A percentile compares a stretch with the other conserved stretches of the same genome.
phyloP scores from a whole-genome alignment of 2,888 invertebrate species.

The Torymus auratus region DNA sequence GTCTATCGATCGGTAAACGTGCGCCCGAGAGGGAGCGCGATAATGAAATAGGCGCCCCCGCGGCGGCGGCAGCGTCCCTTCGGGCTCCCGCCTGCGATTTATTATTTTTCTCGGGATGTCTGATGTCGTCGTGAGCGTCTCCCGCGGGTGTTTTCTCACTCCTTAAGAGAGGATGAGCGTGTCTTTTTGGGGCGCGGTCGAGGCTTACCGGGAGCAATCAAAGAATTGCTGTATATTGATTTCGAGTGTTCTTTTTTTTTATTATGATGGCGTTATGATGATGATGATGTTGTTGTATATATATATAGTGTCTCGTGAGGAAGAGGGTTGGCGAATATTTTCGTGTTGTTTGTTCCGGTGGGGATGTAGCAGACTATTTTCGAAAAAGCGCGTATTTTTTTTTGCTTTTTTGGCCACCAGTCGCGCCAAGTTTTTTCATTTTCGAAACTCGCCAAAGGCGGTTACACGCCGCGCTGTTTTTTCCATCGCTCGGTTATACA shows the following conservation, averaged over 20 bases:
- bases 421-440: too few species aligned
- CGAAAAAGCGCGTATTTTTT: too few species aligned
- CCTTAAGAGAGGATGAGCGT: background rate
- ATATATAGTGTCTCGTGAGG: too few species aligned
- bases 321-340: slow-evolving; percentile 17
- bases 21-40: background rate
- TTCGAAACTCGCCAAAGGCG: too few species aligned
- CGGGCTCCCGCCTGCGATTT: slow-evolving; percentile 32
- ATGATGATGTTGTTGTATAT: too few species aligned
- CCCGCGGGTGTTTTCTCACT: slow-evolving; percentile 7
- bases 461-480: too few species aligned
- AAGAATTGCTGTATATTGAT: slow-evolving; percentile 37
- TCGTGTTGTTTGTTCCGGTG: slow-evolving; percentile 2
- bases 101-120: slow-evolving; percentile 11
- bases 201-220: slow-evolving; percentile 15
- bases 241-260: background rate
- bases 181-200: slow-evolving; percentile 7
- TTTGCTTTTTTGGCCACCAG: too few species aligned
- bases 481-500: too few species aligned
- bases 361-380: background rate
- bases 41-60: slow-evolving; percentile 26
- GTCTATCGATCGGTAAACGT: slow-evolving; percentile 22
- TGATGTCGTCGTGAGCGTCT: background rate
- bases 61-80: background rate
- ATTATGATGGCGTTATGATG: background rate